Base-by-base conservation (phyloP, 2,888 invertebrate genomes). In the Scaeva pyrastri region DNA sequence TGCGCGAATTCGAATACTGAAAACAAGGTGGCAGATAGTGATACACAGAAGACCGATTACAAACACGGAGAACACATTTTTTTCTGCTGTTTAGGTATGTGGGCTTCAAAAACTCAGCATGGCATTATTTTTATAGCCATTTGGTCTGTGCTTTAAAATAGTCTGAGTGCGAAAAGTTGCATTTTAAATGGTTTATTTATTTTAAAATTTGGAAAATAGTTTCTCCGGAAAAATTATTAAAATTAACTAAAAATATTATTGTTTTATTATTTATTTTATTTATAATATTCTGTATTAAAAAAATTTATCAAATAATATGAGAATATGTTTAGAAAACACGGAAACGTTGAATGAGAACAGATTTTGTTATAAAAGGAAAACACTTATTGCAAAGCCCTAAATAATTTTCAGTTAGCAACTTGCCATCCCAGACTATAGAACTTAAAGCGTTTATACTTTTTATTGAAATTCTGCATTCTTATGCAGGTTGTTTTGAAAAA, bases 401-500 rank as follows among this genome's bases (percentile, higher is more conserved):
- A 31, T 1, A 31, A 31, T 31, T 31, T 31, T 31, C n/a, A n/a
- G n/a, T n/a, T n/a, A n/a, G 6, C 56, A 56, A 31, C 31, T 0
- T 1, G 0, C 39, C 19, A 0, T 60, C 39, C 8, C 14, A 1
- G 14, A 41, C 1, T 60, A 60, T 60, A 14, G 3, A 21, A 48
- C 2, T 8, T 45, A 19, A 41, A 48, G 26, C 64, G 45, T 43
- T 11, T 26, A 5, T 11, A 5, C 11, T 45, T 31, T 45, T 26
- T 43, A 31, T 36, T 19, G 36, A 31, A 66, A 12, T 66, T 11
- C 66, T 48, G 48, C 31, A 66, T 48, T 66, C 19, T 48, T 31
- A 66, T 66, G 66, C 66, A 66, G 66, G 66, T 66, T 48, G 48
- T 36, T 66, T 31, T 43, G 19, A 66, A 66, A 66, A 19, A 19